Conservation (phyloP, 2,113 vertebrate species). For the Xenus cinereus region DNA sequence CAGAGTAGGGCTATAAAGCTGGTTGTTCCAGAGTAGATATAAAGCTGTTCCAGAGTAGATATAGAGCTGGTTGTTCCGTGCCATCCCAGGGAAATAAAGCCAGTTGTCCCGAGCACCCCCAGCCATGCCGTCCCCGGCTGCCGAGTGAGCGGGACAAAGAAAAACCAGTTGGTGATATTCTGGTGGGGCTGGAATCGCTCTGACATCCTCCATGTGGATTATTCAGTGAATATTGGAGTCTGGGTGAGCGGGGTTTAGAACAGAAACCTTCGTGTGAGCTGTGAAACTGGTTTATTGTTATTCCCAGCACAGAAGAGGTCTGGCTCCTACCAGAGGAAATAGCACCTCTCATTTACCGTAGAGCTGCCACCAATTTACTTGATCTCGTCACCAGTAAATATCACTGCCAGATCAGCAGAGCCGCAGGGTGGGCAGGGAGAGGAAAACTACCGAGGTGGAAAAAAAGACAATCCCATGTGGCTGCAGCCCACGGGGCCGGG, state of each 20-base stretch:
- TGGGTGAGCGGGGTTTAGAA: not conserved
- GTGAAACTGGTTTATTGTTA: not conserved
- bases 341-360: not conserved
- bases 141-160: not conserved
- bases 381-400: not conserved
- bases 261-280: not conserved
- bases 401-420: not conserved
- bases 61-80: too few species aligned
- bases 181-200: accelerated
- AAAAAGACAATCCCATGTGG: accelerated
- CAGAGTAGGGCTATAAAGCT: not conserved
- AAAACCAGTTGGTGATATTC: not conserved
- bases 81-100: not conserved
- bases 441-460: not conserved
- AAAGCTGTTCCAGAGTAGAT: too few species aligned
- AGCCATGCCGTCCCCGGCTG: not conserved
- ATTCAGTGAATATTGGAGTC: accelerated
- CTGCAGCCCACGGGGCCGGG: not conserved
- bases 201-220: accelerated
- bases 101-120: accelerated
- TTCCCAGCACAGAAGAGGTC: not conserved
- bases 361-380: not conserved
- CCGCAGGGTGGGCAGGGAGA: not conserved
- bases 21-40: too few species aligned
- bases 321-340: not conserved